phyloP scores from a whole-genome alignment of 2,797 vertebrate genomes.

The Platalea minor region DNA sequence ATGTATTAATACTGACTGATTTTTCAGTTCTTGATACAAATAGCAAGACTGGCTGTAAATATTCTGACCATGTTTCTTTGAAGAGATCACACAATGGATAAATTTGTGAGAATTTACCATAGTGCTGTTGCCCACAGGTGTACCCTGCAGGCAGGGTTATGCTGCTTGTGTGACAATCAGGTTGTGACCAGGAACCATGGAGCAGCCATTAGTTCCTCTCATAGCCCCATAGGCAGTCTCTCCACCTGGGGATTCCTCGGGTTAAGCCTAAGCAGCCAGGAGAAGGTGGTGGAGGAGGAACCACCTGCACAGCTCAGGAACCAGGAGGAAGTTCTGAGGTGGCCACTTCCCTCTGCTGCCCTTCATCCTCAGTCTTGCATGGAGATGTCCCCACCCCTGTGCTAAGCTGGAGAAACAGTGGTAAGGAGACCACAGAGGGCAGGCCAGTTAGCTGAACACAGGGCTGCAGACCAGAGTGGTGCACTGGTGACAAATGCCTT shows the following conservation, averaged over 20 bases:
- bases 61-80: background rate
- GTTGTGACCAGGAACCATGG: background rate
- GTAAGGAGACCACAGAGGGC: background rate
- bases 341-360: background rate
- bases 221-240: accelerated
- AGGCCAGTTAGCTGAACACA: background rate
- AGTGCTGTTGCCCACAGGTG: background rate
- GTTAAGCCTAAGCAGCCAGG: background rate
- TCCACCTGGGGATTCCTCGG: background rate
- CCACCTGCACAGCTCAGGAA: background rate
- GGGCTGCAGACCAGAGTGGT: background rate
- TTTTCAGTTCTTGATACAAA: background rate
- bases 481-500: background rate
- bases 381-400: background rate
- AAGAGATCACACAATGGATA: background rate
- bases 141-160: background rate
- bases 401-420: background rate
- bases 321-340: background rate
- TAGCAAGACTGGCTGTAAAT: background rate
- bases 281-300: background rate
- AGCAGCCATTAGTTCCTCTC: background rate
- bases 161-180: background rate
- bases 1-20: background rate
- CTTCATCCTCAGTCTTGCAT: background rate
- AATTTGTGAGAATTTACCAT: background rate